Base-by-base conservation (phyloP, 2,888 invertebrate genomes). In the Pachycephus smyrnensis region DNA sequence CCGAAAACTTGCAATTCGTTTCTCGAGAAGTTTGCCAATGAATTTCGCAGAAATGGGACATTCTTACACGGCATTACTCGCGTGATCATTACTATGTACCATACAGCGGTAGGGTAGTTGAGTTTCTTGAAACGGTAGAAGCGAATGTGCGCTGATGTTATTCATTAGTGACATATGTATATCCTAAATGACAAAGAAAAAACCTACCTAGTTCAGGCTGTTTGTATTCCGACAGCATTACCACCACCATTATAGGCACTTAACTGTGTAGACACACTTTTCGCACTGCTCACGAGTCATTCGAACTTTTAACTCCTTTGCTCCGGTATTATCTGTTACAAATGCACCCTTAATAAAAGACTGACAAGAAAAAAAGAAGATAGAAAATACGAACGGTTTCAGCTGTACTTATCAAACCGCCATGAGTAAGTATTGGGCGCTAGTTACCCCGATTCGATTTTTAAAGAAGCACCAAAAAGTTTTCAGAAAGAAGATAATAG, bases 151-250 rank as follows among this genome's bases (percentile, higher is more conserved):
- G 55, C 55, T 23, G 6, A 9, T 9, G 2, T 9, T 55, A 23
- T 55, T 23, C 23, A 55, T 23, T 23, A 55, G 55, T 23, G 55
- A 23, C 23, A 23, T 2, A 55, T 55, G 6, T 55, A 23, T 23
- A 23, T 55, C 23, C 15, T 23, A 55, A 23, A 55, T 55, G 23
- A 23, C 23, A 23, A 55, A 23, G 9, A 12, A 23, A 23, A 15
- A 75, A 83, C 86, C 73, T 88, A 90, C 90, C 90, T 87, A 87
- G 84, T 81, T 89, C 86, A 35, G 85, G 82, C 75, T 88, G 85
- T 76, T 87, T 87, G 82, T 89, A 90, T 77, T 88, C 86, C 76
- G 89, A 82, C 77, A 89, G 85, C 90, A 90, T 90, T 73, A 87
- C 89, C 80, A 90, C 82, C 79, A 89, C 90, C 90, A 90, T 90